Evolutionary conservation across 2,888 invertebrate genomes (phyloP).

Genomic region (Tyria jacobaeae): DNA sequence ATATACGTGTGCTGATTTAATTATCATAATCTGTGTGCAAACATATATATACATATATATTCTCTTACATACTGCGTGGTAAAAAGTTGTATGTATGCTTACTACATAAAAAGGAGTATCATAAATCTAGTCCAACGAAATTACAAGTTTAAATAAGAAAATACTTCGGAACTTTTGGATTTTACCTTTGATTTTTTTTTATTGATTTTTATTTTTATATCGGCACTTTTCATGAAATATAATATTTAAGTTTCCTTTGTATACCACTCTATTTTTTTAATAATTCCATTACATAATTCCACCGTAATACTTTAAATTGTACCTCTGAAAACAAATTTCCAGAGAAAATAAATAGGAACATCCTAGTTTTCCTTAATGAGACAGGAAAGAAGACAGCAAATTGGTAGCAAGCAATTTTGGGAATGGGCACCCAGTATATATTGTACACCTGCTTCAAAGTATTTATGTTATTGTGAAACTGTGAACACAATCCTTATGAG

Average conservation of each 20-base stretch:
- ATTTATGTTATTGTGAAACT: conserved; percentile 31
- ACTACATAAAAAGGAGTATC: too few species aligned
- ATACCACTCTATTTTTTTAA: neutral
- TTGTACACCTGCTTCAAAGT: conserved; percentile 54
- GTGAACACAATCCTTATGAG: conserved; percentile 21
- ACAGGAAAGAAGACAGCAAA: conserved; percentile 50
- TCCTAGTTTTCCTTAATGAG: conserved; percentile 52
- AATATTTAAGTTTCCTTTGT: neutral
- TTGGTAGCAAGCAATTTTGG: conserved; percentile 59
- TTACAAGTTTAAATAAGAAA: too few species aligned
- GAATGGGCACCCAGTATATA: conserved; percentile 56
- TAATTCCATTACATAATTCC: neutral
- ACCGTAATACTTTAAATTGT: neutral
- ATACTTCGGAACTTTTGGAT: too few species aligned
- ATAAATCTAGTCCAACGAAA: too few species aligned
- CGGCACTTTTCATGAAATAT: neutral
- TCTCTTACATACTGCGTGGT: conserved; percentile 22
- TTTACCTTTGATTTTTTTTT: too few species aligned
- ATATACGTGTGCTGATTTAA: neutral
- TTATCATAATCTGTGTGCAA: neutral
- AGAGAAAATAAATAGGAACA: conserved; percentile 38
- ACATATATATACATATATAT: conserved; percentile 21
- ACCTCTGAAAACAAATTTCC: neutral
- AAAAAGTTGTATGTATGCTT: too few species aligned
- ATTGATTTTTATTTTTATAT: too few species aligned